A percentile compares a stretch with the other conserved stretches of the same genome.
Evolutionary conservation across 2,113 vertebrate genomes (phyloP).

Genomic region (Sphaerodactylus townsendi): DNA sequence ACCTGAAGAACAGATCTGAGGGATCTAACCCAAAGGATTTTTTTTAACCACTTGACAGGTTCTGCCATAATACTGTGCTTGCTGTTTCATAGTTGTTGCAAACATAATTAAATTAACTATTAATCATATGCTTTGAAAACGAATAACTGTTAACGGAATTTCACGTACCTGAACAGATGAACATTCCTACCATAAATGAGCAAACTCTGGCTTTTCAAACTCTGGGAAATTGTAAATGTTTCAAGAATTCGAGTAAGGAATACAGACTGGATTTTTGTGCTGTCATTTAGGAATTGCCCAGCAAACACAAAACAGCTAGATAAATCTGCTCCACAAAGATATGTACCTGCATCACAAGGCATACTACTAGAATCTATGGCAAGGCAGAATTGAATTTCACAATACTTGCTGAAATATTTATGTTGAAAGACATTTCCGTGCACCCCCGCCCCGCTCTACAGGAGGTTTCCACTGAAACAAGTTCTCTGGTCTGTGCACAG

Average conservation of each 20-base stretch:
- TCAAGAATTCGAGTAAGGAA: fast-evolving
- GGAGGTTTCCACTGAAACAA: conserved; percentile 16
- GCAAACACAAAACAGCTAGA: neutral
- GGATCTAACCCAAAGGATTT: no score
- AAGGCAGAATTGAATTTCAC: fast-evolving
- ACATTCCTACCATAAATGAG: no score
- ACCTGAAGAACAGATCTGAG: no score
- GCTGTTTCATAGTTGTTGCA: no score
- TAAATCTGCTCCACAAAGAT: neutral
- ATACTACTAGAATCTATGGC: fast-evolving
- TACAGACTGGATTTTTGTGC: neutral
- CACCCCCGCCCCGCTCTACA: neutral
- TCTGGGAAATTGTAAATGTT: neutral
- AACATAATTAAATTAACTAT: no score
- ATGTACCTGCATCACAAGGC: fast-evolving
- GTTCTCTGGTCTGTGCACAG: neutral
- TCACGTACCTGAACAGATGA: no score
- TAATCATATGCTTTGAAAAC: no score
- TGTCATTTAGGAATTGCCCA: fast-evolving
- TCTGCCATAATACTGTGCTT: no score
- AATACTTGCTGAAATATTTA: neutral
- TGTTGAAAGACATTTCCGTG: no score
- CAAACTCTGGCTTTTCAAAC: neutral
- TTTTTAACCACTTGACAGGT: no score
- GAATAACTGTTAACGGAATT: no score